These are phyloP conservation scores for Corydoras sp. DNA, from an alignment of 2,113 vertebrate genomes.

Conservation along the genomic window DNA sequence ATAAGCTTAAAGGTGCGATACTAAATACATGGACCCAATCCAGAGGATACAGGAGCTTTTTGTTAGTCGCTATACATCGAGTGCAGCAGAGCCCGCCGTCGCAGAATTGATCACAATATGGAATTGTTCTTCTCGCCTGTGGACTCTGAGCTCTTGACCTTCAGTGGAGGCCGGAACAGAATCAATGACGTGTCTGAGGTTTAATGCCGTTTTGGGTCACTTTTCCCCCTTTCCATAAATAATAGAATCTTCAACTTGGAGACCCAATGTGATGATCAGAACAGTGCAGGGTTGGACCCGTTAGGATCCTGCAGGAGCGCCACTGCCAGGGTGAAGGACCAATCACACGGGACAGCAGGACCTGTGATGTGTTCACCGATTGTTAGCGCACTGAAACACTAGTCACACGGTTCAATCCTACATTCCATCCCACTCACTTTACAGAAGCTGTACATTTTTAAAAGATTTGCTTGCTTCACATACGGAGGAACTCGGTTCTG, in stretches of 20 bases:
- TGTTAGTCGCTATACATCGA: neutral
- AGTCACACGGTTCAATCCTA: conserved; percentile 14
- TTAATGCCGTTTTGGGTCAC: neutral
- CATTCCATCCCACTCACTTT: conserved; percentile 4
- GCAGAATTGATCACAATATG: neutral
- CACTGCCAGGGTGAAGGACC: conserved; percentile 4
- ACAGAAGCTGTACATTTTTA: too few species aligned
- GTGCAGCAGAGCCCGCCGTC: neutral
- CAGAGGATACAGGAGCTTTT: neutral
- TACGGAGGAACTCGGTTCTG: too few species aligned
- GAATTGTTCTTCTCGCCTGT: neutral
- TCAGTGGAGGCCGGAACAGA: neutral
- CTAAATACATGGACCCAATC: neutral
- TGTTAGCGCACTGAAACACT: conserved; percentile 23
- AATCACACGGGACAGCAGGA: neutral
- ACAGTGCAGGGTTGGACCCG: neutral
- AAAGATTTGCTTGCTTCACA: too few species aligned
- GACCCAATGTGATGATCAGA: neutral
- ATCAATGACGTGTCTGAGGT: neutral
- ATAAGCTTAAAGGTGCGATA: neutral
- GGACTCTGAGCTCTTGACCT: neutral
- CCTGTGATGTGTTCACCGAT: conserved; percentile 17
- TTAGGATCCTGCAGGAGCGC: neutral
- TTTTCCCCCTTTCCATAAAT: neutral
- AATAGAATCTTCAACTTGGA: neutral